These are phyloP conservation scores for Engraulis encrasicolus DNA, from an alignment of 2,113 vertebrate species.

Conservation along the genomic window DNA sequence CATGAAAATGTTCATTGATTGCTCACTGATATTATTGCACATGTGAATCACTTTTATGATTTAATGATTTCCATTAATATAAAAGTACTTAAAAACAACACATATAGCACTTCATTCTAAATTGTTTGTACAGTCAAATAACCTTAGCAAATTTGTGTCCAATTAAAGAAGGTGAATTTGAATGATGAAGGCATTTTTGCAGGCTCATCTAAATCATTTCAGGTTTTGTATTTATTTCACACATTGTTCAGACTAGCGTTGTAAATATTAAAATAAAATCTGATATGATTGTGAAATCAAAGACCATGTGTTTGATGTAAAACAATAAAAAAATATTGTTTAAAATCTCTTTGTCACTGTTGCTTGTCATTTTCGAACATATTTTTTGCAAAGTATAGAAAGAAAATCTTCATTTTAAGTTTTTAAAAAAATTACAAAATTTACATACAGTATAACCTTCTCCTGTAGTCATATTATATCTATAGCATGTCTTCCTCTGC, in stretches of 20 bases:
- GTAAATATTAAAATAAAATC: background rate
- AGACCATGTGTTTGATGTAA: background rate
- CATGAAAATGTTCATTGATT: background rate
- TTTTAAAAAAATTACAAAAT: too few relatives aligned
- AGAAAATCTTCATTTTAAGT: too few relatives aligned
- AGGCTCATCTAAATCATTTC: background rate
- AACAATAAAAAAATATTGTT: background rate
- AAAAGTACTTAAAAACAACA: background rate
- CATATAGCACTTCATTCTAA: background rate
- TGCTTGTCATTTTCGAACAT: too few relatives aligned
- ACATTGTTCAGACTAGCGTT: background rate
- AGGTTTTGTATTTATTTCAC: slow-evolving; percentile 1
- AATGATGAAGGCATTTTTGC: background rate
- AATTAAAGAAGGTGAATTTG: background rate
- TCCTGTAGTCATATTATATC: background rate
- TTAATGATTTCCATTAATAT: background rate
- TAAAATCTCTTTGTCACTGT: background rate
- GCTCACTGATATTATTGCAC: background rate
- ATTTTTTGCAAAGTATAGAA: too few relatives aligned
- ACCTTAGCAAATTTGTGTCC: background rate
- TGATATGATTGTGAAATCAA: background rate
- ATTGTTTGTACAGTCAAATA: background rate
- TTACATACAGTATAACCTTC: too few relatives aligned
- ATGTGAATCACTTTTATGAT: background rate
- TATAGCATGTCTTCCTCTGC: background rate